Base-by-base conservation (phyloP, 2,888 invertebrate species). In the Biston betularia region DNA sequence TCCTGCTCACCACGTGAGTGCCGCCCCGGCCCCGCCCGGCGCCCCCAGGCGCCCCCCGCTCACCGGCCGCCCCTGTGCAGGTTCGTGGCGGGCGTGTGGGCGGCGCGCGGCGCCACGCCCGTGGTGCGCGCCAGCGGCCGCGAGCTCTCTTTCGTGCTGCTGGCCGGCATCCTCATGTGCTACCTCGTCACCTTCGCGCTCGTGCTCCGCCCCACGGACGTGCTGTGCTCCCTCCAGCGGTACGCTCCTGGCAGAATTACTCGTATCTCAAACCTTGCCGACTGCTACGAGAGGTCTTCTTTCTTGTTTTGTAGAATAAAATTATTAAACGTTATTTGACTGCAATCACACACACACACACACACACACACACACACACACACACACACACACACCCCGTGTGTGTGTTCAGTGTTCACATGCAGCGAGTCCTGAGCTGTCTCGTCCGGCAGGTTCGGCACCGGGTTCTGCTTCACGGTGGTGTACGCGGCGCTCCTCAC, bases 401-500 rank as follows among this genome's bases (percentile, higher is more conserved):
- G n/a, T n/a, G n/a, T n/a, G n/a, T n/a, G n/a, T n/a, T n/a, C n/a
- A n/a, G n/a, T n/a, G n/a, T n/a, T n/a, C n/a, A n/a, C n/a, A n/a
- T n/a, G n/a, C n/a, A n/a, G n/a, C n/a, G n/a, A n/a, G n/a, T n/a
- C n/a, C n/a, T n/a, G n/a, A n/a, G n/a, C n/a, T 9, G 0, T 38
- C 14, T 14, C 5, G 2, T 8, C 10, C 38, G 35, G 14, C 79
- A 97, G 97, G 80, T 97, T 97, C 79, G 95, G 96, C 11, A 97
- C 98, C 0, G 98, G 98, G 1, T 97, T 99, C 84, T 98, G 98
- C 83, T 99, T 99, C 93, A 98, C 99, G 1, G 97, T 99, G 52
- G 98, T 99, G 62, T 99, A 99, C 90, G 98, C 98, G 0, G 98
- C 99, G 3, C 94, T 99, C 34, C 95, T 99, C 63, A 99, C 99